These are phyloP conservation scores for Lophura nycthemera DNA, from an alignment of 2,113 vertebrate species.

Conservation along the genomic window DNA sequence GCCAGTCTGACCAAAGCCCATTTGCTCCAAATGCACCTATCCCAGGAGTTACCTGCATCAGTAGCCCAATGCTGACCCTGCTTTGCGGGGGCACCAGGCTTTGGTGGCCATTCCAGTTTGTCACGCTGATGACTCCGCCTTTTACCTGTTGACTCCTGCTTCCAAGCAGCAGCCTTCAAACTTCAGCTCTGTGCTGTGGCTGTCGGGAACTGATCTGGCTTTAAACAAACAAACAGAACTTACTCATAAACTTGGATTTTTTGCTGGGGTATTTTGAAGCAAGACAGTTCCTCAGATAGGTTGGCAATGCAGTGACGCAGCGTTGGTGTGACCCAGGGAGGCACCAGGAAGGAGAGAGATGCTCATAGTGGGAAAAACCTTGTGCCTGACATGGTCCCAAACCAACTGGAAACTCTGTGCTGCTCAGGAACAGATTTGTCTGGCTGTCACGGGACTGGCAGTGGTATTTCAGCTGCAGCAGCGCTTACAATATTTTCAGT, in stretches of 20 bases:
- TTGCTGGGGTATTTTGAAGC: background rate
- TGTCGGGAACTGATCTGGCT: accelerated
- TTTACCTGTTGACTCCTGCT: background rate
- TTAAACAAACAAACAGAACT: background rate
- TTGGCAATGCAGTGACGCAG: background rate
- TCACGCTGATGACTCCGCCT: background rate
- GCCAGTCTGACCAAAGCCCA: background rate
- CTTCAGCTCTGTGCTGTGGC: background rate
- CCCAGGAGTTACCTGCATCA: background rate
- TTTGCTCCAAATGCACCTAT: background rate
- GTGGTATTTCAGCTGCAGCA: background rate
- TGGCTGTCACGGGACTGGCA: background rate
- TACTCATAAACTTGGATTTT: background rate
- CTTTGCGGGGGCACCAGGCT: background rate
- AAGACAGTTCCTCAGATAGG: background rate
- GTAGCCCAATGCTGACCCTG: background rate
- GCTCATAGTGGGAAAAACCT: background rate
- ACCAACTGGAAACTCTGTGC: accelerated
- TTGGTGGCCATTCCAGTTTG: background rate
- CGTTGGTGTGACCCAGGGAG: background rate
- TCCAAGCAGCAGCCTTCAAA: background rate
- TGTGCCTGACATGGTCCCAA: accelerated
- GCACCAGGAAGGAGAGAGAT: background rate
- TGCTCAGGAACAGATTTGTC: background rate
- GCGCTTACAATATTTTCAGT: background rate